phyloP scores from a whole-genome alignment of 1,140 invertebrate genomes.

The Colletes latitarsis region DNA sequence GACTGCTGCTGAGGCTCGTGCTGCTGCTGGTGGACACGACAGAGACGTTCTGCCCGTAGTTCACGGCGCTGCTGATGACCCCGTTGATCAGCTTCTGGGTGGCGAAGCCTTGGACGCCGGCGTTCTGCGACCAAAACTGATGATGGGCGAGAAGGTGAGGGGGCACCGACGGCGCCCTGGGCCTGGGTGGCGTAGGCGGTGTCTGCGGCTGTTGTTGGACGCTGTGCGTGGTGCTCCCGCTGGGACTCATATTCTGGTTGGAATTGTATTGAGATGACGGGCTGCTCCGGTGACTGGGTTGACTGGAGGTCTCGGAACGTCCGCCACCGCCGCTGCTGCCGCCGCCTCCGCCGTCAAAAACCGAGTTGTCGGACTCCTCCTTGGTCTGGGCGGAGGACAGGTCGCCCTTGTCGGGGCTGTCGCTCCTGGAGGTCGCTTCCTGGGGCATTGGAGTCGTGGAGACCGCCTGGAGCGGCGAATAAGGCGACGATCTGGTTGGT shows the following conservation, averaged over 20 bases:
- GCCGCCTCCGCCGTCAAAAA: slow-evolving; percentile 79
- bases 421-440: slow-evolving; percentile 73
- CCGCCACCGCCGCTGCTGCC: slow-evolving; percentile 67
- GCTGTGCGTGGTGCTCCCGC: slow-evolving; percentile 67
- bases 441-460: slow-evolving; percentile 76
- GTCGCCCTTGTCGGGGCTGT: slow-evolving; percentile 75
- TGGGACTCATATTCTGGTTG: slow-evolving; percentile 73
- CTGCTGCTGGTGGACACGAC: slow-evolving; percentile 56
- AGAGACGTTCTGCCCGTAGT: slow-evolving; percentile 76
- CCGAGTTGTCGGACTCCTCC: slow-evolving; percentile 80
- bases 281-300: slow-evolving; percentile 75
- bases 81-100: slow-evolving; percentile 79
- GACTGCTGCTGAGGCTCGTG: slow-evolving; percentile 60
- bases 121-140: slow-evolving; percentile 79
- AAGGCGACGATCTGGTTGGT: slow-evolving; percentile 76
- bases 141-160: slow-evolving; percentile 80
- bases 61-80: slow-evolving; percentile 79
- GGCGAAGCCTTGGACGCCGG: slow-evolving; percentile 82
- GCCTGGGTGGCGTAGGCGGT: slow-evolving; percentile 77
- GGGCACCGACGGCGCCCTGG: slow-evolving; percentile 78
- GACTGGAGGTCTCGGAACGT: slow-evolving; percentile 66
- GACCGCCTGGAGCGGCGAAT: slow-evolving; percentile 74
- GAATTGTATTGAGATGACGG: slow-evolving; percentile 77
- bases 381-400: slow-evolving; percentile 78
- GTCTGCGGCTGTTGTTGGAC: slow-evolving; percentile 70